Percentiles rank a stretch among this genome's conserved stretches.
These are phyloP conservation scores for Galerucella nymphaeae DNA, from an alignment of 2,888 invertebrate species.

Conservation along the genomic window DNA sequence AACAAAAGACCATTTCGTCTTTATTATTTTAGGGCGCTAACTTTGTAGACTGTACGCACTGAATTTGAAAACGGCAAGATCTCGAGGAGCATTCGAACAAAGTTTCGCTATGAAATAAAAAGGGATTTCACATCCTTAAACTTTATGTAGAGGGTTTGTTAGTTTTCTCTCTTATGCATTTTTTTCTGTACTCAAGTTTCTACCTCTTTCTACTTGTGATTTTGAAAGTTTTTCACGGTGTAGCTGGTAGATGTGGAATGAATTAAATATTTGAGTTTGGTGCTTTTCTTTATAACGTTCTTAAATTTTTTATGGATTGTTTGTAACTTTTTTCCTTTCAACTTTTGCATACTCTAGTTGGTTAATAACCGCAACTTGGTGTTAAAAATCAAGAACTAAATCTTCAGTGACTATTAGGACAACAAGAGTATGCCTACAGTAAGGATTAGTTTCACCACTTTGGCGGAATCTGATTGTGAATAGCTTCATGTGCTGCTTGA, in stretches of 20 bases:
- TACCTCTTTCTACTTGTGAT: slow-evolving; percentile 3
- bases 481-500: too few species aligned
- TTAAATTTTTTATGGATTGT: not conserved
- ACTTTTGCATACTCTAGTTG: not conserved
- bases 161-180: slow-evolving; percentile 38
- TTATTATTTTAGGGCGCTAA: slow-evolving; percentile 37
- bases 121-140: slow-evolving; percentile 46
- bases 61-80: slow-evolving; percentile 42
- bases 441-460: too few species aligned
- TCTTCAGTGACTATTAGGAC: too few species aligned
- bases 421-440: too few species aligned
- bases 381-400: too few species aligned
- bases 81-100: slow-evolving; percentile 41
- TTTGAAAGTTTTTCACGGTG: slow-evolving; percentile 10
- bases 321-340: not conserved
- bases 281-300: not conserved
- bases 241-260: not conserved
- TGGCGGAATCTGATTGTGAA: too few species aligned
- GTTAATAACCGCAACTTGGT: too few species aligned
- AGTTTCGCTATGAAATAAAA: slow-evolving; percentile 46
- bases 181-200: slow-evolving; percentile 30
- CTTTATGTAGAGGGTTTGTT: slow-evolving; percentile 45
- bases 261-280: not conserved
- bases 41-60: slow-evolving; percentile 35
- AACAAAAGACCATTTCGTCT: slow-evolving; percentile 36